These are phyloP conservation scores for Anthopleura sola DNA, from an alignment of 64 coral and sea anemone genomes.

Conservation along the genomic window DNA sequence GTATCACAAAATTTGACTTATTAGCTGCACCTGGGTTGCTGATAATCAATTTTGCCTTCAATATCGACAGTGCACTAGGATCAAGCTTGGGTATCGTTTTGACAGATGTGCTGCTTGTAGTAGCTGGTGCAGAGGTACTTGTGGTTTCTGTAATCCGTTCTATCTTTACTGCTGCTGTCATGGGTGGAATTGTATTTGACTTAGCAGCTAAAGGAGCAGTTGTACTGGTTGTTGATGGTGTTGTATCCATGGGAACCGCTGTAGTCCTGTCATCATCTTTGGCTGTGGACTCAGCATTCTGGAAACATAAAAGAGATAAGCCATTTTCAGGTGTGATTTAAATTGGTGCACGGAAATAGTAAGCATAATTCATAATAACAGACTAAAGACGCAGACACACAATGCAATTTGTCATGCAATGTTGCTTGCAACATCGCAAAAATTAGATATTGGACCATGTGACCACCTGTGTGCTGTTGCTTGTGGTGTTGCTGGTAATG, in stretches of 20 bases:
- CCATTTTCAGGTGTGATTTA: too few species aligned
- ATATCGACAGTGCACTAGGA: not conserved
- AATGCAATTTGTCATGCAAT: too few species aligned
- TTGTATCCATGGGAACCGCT: not conserved
- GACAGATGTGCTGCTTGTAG: not conserved
- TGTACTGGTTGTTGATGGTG: not conserved
- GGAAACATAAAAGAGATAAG: not conserved
- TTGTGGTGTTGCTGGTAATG: too few species aligned
- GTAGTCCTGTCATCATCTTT: not conserved
- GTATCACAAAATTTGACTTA: not conserved
- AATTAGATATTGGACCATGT: too few species aligned
- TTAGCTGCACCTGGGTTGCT: not conserved
- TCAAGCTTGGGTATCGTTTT: conserved; percentile 6
- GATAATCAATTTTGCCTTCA: conserved; percentile 11
- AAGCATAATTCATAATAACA: too few species aligned
- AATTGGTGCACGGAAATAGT: not conserved
- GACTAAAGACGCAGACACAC: too few species aligned
- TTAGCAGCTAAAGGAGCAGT: not conserved
- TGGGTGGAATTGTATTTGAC: not conserved
- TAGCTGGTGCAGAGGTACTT: not conserved
- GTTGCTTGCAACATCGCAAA: too few species aligned
- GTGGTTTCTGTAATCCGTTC: not conserved
- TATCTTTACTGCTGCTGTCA: not conserved
- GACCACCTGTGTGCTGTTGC: too few species aligned
- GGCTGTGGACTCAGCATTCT: not conserved